phyloP scores from a whole-genome alignment of 2,797 vertebrate genomes.

The Brachyrhaphis roseni region DNA sequence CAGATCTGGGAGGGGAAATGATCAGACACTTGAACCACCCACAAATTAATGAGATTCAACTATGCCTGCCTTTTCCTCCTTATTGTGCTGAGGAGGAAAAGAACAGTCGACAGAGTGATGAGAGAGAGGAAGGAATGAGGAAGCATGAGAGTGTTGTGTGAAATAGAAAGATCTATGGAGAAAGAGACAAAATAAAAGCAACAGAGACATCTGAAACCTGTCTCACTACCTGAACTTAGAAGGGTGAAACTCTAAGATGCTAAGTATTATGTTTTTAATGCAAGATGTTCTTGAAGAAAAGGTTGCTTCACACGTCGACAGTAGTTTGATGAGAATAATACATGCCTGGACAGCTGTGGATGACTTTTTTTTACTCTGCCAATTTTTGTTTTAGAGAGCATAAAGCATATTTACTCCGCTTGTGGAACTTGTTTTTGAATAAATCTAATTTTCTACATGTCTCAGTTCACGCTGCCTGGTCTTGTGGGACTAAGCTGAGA shows the following conservation, averaged over 20 bases:
- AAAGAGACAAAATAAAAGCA: slow-evolving; percentile 17
- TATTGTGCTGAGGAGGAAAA: slow-evolving; percentile 52
- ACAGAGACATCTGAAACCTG: slow-evolving; percentile 49
- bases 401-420: slow-evolving; percentile 42
- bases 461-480: slow-evolving; percentile 30
- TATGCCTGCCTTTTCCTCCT: slow-evolving; percentile 56
- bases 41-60: slow-evolving; percentile 78
- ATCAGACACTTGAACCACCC: slow-evolving; percentile 76
- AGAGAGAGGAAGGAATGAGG: slow-evolving; percentile 26
- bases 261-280: slow-evolving; percentile 51
- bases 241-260: slow-evolving; percentile 57
- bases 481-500: slow-evolving; percentile 39
- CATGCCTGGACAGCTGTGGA: slow-evolving; percentile 22
- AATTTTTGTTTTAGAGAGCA: slow-evolving; percentile 45
- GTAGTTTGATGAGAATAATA: slow-evolving; percentile 44
- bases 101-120: slow-evolving; percentile 40
- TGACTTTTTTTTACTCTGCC: slow-evolving; percentile 36
- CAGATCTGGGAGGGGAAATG: slow-evolving; percentile 69
- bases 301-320: slow-evolving; percentile 30
- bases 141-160: slow-evolving; percentile 3
- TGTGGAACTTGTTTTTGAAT: slow-evolving; percentile 43
- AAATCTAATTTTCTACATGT: slow-evolving; percentile 14
- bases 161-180: slow-evolving; percentile 6
- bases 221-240: slow-evolving; percentile 50
- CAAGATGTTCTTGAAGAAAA: slow-evolving; percentile 31